Base-by-base conservation (phyloP, 2,113 vertebrate species). In the Raphicerus campestris region DNA sequence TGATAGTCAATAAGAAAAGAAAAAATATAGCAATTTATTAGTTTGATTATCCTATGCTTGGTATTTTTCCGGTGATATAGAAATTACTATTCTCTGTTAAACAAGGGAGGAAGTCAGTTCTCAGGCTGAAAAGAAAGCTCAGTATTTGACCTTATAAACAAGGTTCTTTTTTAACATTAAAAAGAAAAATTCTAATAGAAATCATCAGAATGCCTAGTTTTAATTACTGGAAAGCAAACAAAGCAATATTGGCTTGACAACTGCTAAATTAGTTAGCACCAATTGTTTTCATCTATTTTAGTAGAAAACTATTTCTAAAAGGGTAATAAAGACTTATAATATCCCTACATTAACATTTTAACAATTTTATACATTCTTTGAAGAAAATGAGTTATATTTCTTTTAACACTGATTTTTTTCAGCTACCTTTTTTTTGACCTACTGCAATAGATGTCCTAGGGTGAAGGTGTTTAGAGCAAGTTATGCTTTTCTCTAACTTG, bases 251-350 rank as follows among this genome's bases (percentile, higher is more conserved):
- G 30, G 10, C 51, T 89, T 94, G 42, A 58, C 30, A 92, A 55
- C 10, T 92, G 30, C 10, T 92, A 5, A 94, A 91, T 32, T 70
- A 53, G 13, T 84, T 56, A 84, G 45, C 70, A 92, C 16, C 19
- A 92, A 92, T 92, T 80, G 58, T 85, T 94, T 91, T 60, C 16
- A 88, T 89, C 96, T 61, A 49, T 92, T 85, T 96, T 78, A 85
- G 88, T 42, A 80, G 58, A 92, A 96, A 91, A 84, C 30, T 80
- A 55, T 58, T 89, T 92, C 56, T 61, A 73, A 58, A 84, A 60
- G 10, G 8, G 13, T 53, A 47, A 32, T 47, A 73, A 92, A 73
- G 5, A 10, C n/a, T 73, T 30, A 61, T 82, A 61, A 63, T 78
- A 92, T 42, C 85, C 51, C 60, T 87, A 32, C 9, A 75, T 56